Evolutionary conservation across 2,797 vertebrate genomes (phyloP).

Genomic region (Salmo trutta): DNA sequence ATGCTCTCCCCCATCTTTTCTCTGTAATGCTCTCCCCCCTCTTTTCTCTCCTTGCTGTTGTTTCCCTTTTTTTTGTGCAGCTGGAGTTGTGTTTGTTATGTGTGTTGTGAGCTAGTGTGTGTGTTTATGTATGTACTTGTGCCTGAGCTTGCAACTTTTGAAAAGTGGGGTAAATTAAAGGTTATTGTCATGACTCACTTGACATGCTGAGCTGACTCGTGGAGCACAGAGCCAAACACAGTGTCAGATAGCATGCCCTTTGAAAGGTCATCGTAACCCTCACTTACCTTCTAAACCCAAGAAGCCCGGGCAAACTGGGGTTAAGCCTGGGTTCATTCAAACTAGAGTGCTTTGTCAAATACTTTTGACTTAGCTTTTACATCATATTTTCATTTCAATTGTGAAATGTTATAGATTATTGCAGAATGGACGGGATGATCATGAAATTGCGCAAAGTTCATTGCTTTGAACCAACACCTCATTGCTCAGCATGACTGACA

Average conservation of each 20-base stretch:
- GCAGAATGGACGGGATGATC: constrained; percentile 21
- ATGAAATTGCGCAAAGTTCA: constrained; percentile 18
- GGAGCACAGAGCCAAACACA: not conserved
- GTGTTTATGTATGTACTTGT: no score
- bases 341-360: not conserved
- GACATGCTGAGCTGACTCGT: constrained; percentile 3
- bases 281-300: not conserved
- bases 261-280: not conserved
- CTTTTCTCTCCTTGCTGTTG: no score
- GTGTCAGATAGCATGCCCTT: not conserved
- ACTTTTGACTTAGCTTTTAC: not conserved
- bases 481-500: constrained; percentile 13
- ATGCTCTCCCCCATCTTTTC: no score
- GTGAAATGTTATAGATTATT: not conserved
- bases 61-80: no score
- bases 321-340: not conserved
- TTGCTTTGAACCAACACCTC: constrained; percentile 29
- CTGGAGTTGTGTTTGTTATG: no score
- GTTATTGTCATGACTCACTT: constrained; percentile 39
- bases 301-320: not conserved
- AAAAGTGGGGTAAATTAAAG: constrained; percentile 24
- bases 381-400: not conserved
- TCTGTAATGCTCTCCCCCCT: no score
- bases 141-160: not conserved
- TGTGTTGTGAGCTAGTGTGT: no score